Evolutionary conservation across 2,797 vertebrate species (phyloP), one percentile per base, ranked within the genome.

Genomic region (Acanthiza pusilla): DNA sequence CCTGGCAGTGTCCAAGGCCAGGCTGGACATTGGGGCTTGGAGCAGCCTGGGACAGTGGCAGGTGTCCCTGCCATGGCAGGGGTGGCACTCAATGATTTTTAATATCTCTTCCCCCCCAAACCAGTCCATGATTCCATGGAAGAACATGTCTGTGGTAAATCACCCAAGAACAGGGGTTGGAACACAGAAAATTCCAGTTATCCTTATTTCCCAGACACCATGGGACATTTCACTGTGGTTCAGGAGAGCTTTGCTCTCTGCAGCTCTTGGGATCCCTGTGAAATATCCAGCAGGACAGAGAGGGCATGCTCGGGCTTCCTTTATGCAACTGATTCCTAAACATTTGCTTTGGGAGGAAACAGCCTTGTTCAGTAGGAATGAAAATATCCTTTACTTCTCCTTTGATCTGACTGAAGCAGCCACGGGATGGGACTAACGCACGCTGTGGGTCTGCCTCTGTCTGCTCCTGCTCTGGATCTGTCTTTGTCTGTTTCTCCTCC

Each of bases 291-390:
- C 76, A 85, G 45, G 62, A 48, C 13, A 42, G 67, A 55, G 32
- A 87, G 75, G 48, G 51, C 74, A 73, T n/a, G 55, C 68, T 70
- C 26, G 0, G 20, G 34, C 63, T 94, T 78, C 80, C 72, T 87
- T 89, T 51, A 19, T 73, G 45, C 48, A 79, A 66, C 20, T 1
- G 4, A 61, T 79, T 76, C 84, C 80, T 63, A 79, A 94, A 92
- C 82, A 68, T 93, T 95, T 94, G 67, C 88, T 79, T 92, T 95
- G 90, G 77, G 76, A 74, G 91, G 43, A 92, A 91, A 42, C 74
- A 86, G 67, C 48, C 61, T 45, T 85, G 75, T 95, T 95, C 58
- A 82, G 60, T 48, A 67, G 57, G 89, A 92, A 89, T 87, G 77
- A 87, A 91, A 89, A 74, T 21, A 19, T 17, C 45, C 89, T 85